Conservation (phyloP, 2,888 invertebrate genomes). For the Pollenia labialis region DNA sequence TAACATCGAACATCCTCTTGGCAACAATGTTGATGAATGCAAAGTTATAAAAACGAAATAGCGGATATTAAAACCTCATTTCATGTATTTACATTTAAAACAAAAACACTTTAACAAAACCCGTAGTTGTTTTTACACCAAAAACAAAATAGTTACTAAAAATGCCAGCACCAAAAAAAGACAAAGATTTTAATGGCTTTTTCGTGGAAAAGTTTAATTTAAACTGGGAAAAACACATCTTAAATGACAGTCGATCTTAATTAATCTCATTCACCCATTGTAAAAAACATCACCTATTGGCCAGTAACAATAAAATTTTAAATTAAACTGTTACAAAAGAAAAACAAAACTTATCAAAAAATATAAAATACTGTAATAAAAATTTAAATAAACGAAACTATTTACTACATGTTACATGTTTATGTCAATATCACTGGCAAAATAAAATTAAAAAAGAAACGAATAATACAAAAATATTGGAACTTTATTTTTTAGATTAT, state of each 20-base stretch:
- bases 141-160: neutral
- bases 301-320: conserved; percentile 47
- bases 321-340: conserved; percentile 45
- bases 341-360: conserved; percentile 20
- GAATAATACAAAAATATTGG: conserved; percentile 49
- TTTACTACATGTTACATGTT: conserved; percentile 54
- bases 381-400: conserved; percentile 65
- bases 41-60: conserved; percentile 9
- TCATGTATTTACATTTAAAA: neutral
- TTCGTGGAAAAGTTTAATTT: conserved; percentile 46
- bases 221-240: conserved; percentile 60
- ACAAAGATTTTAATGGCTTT: conserved; percentile 3
- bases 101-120: neutral
- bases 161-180: neutral
- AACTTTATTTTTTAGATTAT: conserved; percentile 63
- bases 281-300: neutral
- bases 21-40: neutral
- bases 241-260: conserved; percentile 65
- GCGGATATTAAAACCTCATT: conserved; percentile 55
- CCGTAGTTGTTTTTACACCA: neutral
- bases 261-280: conserved; percentile 48
- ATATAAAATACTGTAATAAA: conserved; percentile 46
- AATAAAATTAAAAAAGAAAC: conserved; percentile 36
- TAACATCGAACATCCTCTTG: neutral
- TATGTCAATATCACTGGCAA: conserved; percentile 46